Conservation (phyloP, 2,797 vertebrate species). For the Gastrophryne carolinensis region DNA sequence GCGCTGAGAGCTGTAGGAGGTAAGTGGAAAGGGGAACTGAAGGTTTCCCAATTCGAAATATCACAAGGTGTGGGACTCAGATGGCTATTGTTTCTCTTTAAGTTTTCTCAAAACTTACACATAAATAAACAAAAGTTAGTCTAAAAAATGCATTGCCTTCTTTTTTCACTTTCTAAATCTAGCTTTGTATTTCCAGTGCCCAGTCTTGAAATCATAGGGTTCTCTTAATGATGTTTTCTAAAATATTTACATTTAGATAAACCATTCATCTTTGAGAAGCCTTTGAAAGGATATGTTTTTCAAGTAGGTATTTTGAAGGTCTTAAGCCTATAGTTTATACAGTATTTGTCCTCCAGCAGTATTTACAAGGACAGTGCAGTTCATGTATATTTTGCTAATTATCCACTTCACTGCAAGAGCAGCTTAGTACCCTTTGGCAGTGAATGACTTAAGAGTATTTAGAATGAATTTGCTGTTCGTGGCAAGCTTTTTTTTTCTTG, state of each 20-base stretch:
- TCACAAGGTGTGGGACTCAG: too few relatives aligned
- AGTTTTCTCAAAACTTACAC: too few relatives aligned
- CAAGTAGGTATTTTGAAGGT: background rate
- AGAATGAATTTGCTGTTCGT: conserved; percentile 19
- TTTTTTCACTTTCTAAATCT: too few relatives aligned
- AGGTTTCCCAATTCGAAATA: too few relatives aligned
- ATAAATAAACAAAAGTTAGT: too few relatives aligned
- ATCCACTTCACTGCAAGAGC: conserved; percentile 43
- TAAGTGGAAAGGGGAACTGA: too few relatives aligned
- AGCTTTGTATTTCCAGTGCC: too few relatives aligned
- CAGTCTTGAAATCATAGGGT: too few relatives aligned
- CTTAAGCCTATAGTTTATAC: background rate
- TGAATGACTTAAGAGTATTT: conserved; percentile 38
- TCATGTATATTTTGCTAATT: conserved; percentile 45
- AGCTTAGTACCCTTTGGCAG: conserved; percentile 35
- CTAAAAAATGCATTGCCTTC: too few relatives aligned
- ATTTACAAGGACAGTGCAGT: conserved; percentile 40
- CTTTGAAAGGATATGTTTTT: background rate
- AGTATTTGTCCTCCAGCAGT: conserved; percentile 7
- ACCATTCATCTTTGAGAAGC: background rate
- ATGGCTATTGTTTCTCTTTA: too few relatives aligned
- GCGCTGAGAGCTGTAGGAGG: too few relatives aligned
- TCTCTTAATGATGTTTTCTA: background rate
- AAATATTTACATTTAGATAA: background rate
- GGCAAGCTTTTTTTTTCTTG: background rate